Conservation (phyloP, 2,888 invertebrate genomes). For the Himalopsyche anomala region DNA sequence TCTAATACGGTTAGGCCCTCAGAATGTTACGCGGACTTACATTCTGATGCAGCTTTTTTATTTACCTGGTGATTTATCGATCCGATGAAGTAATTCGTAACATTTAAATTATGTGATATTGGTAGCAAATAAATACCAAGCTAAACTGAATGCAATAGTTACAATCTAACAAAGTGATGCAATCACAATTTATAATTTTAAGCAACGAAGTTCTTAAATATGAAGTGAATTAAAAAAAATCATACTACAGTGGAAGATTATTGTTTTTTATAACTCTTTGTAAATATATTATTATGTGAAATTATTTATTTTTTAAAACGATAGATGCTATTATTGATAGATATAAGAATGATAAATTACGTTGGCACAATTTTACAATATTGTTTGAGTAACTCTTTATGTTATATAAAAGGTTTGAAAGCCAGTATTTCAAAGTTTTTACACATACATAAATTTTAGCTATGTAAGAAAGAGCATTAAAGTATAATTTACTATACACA, state of each 20-base stretch:
- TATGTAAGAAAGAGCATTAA: no score
- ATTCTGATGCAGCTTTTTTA: neutral
- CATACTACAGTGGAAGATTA: neutral
- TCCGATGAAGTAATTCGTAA: neutral
- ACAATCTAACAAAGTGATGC: neutral
- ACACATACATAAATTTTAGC: no score
- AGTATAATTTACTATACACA: no score
- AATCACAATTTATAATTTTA: neutral
- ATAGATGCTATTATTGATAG: neutral
- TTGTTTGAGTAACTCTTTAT: no score
- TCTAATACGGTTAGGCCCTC: neutral
- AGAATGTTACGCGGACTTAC: neutral
- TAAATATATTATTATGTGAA: neutral
- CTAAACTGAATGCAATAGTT: neutral
- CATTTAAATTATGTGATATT: neutral
- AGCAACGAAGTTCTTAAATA: neutral
- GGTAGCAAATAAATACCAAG: neutral
- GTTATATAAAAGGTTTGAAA: no score
- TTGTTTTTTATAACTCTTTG: neutral
- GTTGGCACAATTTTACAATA: no score
- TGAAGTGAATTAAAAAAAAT: slow-evolving; percentile 12
- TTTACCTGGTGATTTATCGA: slow-evolving; percentile 1
- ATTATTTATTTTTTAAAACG: neutral
- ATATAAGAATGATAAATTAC: no score
- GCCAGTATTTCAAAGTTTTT: no score